Percentiles rank a stretch among this genome's conserved stretches.
Evolutionary conservation across 2,797 vertebrate genomes (phyloP).

Genomic region (Takifugu rubripes): DNA sequence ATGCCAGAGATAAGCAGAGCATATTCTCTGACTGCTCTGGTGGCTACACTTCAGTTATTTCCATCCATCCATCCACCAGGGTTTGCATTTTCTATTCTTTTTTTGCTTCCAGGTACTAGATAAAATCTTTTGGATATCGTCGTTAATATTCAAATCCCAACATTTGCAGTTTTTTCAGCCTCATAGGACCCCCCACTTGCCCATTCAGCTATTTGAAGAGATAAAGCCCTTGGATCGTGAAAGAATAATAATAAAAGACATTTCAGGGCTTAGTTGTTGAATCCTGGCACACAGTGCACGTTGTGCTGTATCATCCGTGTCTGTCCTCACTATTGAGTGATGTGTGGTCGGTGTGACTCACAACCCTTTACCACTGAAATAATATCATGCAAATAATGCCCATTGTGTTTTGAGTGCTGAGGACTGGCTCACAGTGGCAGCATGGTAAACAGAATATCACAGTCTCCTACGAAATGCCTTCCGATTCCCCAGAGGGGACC

Average conservation of each 20-base stretch:
- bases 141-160: conserved; percentile 60
- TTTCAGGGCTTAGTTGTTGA: conserved; percentile 48
- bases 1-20: conserved; percentile 40
- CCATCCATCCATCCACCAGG: too few relatives aligned
- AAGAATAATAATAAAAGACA: conserved; percentile 52
- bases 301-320: conserved; percentile 27
- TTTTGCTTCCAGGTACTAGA: conserved; percentile 23
- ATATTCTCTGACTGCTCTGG: conserved; percentile 38
- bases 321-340: background rate
- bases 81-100: background rate
- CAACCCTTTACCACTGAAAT: too few relatives aligned
- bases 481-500: too few relatives aligned
- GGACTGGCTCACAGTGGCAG: too few relatives aligned
- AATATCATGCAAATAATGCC: too few relatives aligned
- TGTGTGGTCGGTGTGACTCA: too few relatives aligned
- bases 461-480: too few relatives aligned
- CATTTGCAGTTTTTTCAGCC: conserved; percentile 33
- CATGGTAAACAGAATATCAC: too few relatives aligned
- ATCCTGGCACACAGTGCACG: conserved; percentile 27
- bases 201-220: conserved; percentile 45
- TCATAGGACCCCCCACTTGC: conserved; percentile 44
- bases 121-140: conserved; percentile 27
- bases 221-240: conserved; percentile 35
- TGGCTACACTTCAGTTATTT: conserved; percentile 27
- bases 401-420: too few relatives aligned